Evolutionary conservation across 2,888 invertebrate genomes (phyloP).

Genomic region (Megalurothrips usitatus): DNA sequence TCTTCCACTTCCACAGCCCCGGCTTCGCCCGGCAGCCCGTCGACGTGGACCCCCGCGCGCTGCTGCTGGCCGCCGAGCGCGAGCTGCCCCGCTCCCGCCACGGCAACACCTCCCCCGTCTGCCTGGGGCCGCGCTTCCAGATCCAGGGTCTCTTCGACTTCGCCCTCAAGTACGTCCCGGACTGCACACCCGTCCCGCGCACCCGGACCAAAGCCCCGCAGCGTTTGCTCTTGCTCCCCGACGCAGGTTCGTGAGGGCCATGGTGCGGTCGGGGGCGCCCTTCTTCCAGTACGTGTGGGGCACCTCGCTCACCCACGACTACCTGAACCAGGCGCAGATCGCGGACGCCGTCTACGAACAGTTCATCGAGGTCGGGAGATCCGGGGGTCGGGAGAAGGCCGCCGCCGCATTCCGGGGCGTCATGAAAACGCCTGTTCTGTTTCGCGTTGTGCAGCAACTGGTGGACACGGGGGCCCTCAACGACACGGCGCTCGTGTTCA

Average conservation of each 20-base stretch:
- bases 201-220: neutral
- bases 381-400: slow-evolving; percentile 40
- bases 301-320: slow-evolving; percentile 77
- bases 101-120: slow-evolving; percentile 61
- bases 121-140: slow-evolving; percentile 65
- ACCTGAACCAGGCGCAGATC: slow-evolving; percentile 68
- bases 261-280: slow-evolving; percentile 50
- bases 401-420: too few species aligned
- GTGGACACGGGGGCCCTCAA: slow-evolving; percentile 37
- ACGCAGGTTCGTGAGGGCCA: slow-evolving; percentile 58
- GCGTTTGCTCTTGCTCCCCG: slow-evolving; percentile 63
- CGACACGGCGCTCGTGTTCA: slow-evolving; percentile 40
- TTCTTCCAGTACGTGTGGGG: slow-evolving; percentile 84
- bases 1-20: slow-evolving; percentile 72
- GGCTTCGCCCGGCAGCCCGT: slow-evolving; percentile 76
- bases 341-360: slow-evolving; percentile 64
- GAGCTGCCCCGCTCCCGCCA: slow-evolving; percentile 58
- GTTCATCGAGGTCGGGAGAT: slow-evolving; percentile 48
- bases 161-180: neutral
- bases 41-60: slow-evolving; percentile 77
- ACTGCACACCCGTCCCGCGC: neutral
- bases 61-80: slow-evolving; percentile 20
- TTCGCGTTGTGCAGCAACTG: neutral
- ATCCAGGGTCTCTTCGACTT: slow-evolving; percentile 48
- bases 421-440: neutral